These are phyloP conservation scores for Trissolcus basalis DNA, from an alignment of 1,140 invertebrate genomes.

Conservation along the genomic window DNA sequence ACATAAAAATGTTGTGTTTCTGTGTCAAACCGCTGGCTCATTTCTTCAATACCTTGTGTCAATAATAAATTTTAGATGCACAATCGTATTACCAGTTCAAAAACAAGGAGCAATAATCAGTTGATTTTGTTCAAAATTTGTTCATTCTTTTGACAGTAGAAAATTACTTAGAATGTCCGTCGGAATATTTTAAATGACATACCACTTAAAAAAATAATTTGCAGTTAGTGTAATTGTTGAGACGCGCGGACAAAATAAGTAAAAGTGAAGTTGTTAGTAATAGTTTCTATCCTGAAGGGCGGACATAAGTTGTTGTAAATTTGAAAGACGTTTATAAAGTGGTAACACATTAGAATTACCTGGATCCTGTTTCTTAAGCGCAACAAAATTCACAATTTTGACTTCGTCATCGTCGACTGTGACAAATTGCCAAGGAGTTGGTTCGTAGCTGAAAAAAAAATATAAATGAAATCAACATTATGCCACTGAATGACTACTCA, in stretches of 20 bases:
- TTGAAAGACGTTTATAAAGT: constrained; percentile 61
- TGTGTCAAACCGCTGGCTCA: constrained; percentile 14
- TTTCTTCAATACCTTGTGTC: constrained; percentile 72
- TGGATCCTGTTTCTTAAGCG: constrained; percentile 66
- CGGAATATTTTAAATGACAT: no score
- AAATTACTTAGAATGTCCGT: no score
- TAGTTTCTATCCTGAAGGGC: constrained; percentile 55
- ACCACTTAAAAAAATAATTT: neutral
- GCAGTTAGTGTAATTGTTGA: neutral
- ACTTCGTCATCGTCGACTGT: constrained; percentile 67
- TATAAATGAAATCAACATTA: neutral
- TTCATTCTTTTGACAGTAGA: no score
- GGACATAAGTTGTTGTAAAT: constrained; percentile 47
- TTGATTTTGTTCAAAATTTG: no score
- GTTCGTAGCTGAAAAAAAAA: constrained; percentile 65
- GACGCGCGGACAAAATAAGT: constrained; percentile 1
- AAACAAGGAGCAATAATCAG: no score
- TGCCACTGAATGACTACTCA: neutral
- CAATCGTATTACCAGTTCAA: neutral
- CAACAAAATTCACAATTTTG: constrained; percentile 75
- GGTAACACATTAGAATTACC: constrained; percentile 71
- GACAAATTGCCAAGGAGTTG: constrained; percentile 69
- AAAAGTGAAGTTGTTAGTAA: constrained; percentile 48
- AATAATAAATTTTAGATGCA: constrained; percentile 28
- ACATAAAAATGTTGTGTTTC: constrained; percentile 10